A percentile compares a stretch with the other conserved stretches of the same genome.
Evolutionary conservation across 2,797 vertebrate genomes (phyloP).

Genomic region (Psittacula echo): DNA sequence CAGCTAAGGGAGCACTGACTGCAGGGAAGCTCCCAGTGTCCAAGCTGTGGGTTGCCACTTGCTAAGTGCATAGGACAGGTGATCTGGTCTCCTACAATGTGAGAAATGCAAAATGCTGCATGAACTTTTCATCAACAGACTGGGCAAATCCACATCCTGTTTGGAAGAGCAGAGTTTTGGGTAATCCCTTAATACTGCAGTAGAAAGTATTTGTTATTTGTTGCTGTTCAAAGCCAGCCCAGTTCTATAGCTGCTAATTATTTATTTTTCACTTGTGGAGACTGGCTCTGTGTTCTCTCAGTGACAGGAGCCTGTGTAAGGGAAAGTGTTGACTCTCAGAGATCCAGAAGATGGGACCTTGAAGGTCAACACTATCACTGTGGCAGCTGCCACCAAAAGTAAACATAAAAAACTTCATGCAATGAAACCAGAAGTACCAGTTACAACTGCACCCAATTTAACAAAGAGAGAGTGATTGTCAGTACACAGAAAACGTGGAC

Average conservation of each 20-base stretch:
- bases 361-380: not conserved
- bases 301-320: not conserved
- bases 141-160: not conserved
- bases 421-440: not conserved
- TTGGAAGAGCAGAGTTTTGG: not conserved
- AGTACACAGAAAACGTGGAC: not conserved
- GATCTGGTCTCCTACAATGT: not conserved
- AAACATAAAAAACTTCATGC: not conserved
- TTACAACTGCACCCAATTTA: not conserved
- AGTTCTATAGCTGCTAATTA: rapidly evolving
- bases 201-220: not conserved
- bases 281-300: not conserved
- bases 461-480: not conserved
- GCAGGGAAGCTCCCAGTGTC: not conserved
- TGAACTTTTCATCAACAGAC: not conserved
- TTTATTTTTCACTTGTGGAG: not conserved
- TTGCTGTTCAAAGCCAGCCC: not conserved
- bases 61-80: no score
- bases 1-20: not conserved
- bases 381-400: not conserved
- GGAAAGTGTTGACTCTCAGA: not conserved
- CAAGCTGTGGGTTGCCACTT: not conserved
- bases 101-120: not conserved
- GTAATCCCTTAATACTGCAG: not conserved
- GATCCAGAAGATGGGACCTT: not conserved